Percentiles rank a stretch among this genome's conserved stretches.
Evolutionary conservation across 2,113 vertebrate genomes (phyloP).

Genomic region (Zapornia atra): DNA sequence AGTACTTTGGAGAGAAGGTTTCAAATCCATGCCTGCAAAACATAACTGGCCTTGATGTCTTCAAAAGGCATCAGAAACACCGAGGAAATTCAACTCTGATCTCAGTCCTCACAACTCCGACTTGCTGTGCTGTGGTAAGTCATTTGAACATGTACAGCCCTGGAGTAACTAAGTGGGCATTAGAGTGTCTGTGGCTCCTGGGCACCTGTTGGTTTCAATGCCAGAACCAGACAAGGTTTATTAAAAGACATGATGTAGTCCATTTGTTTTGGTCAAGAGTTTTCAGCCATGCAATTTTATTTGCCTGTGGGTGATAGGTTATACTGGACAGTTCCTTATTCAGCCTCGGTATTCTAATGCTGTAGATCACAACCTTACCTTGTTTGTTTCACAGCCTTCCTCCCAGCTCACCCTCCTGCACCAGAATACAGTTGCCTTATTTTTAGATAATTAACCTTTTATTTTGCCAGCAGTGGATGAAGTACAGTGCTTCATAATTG

Average conservation of each 20-base stretch:
- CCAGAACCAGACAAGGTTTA: neutral
- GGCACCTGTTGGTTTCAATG: conserved; percentile 34
- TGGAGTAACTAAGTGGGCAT: neutral
- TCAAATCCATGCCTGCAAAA: neutral
- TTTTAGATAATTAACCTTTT: conserved; percentile 60
- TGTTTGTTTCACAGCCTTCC: neutral
- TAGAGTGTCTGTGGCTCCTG: neutral
- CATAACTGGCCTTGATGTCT: neutral
- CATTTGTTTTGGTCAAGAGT: neutral
- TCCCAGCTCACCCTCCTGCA: neutral
- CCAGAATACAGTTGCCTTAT: neutral
- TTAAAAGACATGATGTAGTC: neutral
- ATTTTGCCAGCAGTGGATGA: conserved; percentile 20
- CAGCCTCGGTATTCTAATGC: neutral
- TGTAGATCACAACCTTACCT: neutral
- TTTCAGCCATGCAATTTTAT: neutral
- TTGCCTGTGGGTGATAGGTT: conserved; percentile 6
- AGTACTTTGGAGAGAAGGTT: fast-evolving
- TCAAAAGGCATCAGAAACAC: neutral
- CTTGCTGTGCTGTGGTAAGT: neutral
- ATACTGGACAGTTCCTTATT: neutral
- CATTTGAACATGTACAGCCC: neutral
- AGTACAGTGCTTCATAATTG: conserved; percentile 27
- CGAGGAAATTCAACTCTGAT: neutral
- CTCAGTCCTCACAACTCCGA: neutral